Evolutionary conservation across 2,113 vertebrate genomes (phyloP), one percentile per base, ranked within the genome.

Genomic region (Hiodon alosoides): DNA sequence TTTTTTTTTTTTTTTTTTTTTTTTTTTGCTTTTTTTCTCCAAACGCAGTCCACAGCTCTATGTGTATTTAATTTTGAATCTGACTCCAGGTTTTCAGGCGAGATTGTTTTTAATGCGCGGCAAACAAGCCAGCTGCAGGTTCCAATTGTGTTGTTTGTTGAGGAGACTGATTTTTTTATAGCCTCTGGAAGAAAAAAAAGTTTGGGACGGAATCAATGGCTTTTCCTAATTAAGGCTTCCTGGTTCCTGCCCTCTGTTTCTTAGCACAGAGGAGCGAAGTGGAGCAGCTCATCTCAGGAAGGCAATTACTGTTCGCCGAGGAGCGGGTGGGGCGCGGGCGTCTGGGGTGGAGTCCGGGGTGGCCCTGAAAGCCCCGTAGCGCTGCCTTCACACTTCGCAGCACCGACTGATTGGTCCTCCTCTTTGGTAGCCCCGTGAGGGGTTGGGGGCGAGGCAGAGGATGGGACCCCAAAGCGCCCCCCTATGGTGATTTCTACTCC

Each of bases 391-490:
- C 76, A 72, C 61, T 31, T 72, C 54, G 59, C 14, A 53, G 54
- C 53, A 17, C 76, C 66, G 53, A 7, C n/a, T 72, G 76, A 77
- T 77, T 72, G 69, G 47, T 58, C 52, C 13, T 70, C 53, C 11
- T 66, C 60, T 17, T 68, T n/a, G 4, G 14, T 53, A 7, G 13
- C 54, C 16, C 51, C 4, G 2, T 9, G 10, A 54, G 14, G 46
- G 50, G 60, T 67, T 46, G 5, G 55, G 76, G 14, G 31, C n/a
- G 69, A 54, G 46, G 14, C 8, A 7, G 7, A 4, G 17, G 48
- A 17, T 31, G 58, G 70, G 5, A 5, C 58, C 17, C 9, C 31
- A 14, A 51, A 10, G n/a, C 61, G 7, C 72, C 50, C 48, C 52
- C 73, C 52, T 50, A 2, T 60, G 70, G 59, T 16, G 31, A n/a